These are phyloP conservation scores for Seira ritae DNA, from an alignment of 2,888 invertebrate genomes.

Conservation along the genomic window DNA sequence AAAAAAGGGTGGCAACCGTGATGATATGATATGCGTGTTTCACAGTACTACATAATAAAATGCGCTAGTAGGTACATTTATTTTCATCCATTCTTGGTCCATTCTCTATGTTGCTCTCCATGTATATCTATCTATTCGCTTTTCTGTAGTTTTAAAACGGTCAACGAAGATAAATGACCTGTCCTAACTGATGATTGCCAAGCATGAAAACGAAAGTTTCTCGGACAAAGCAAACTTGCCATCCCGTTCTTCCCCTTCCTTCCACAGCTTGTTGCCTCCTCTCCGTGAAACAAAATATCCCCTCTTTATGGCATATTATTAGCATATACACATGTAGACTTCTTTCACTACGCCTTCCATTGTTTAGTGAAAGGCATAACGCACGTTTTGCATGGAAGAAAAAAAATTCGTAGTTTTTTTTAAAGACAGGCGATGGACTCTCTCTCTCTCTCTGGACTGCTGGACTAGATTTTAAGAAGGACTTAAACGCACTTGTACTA, in stretches of 20 bases:
- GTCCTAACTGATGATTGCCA: constrained; percentile 63
- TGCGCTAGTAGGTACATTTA: too few species aligned
- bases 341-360: neutral
- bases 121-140: constrained; percentile 32
- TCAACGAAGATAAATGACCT: constrained; percentile 68
- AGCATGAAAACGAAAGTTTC: constrained; percentile 65
- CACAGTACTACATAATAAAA: constrained; percentile 27
- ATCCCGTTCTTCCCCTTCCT: constrained; percentile 23
- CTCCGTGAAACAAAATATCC: neutral
- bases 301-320: too few species aligned
- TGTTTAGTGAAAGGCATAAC: neutral
- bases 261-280: neutral
- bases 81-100: constrained; percentile 26
- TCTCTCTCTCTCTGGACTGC: constrained; percentile 25
- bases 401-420: too few species aligned
- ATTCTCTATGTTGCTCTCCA: neutral
- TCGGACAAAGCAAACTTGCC: constrained; percentile 48
- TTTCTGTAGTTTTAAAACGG: constrained; percentile 63
- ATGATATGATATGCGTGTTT: constrained; percentile 47
- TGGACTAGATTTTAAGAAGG: too few species aligned
- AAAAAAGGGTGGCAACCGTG: too few species aligned
- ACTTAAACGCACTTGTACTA: too few species aligned
- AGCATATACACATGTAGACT: too few species aligned
- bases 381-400: neutral
- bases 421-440: constrained; percentile 36